Conservation (phyloP, 2,797 vertebrate species). For the Rhyacichthys aspro region DNA sequence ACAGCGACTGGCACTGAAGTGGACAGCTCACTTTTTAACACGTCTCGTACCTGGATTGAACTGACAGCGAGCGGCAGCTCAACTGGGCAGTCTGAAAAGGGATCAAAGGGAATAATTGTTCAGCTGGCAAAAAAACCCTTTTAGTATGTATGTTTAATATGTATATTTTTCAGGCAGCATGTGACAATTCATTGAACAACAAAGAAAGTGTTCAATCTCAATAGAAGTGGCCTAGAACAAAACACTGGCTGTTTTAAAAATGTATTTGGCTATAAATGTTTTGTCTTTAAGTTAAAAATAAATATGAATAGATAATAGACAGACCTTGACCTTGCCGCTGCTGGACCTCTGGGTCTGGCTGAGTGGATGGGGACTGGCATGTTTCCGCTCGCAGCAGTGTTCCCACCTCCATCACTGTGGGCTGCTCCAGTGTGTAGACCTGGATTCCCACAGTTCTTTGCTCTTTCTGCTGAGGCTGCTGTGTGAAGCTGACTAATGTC, state of each 20-base stretch:
- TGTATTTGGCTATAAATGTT: neutral
- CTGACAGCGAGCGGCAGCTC: conserved; percentile 80
- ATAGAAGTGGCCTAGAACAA: no score
- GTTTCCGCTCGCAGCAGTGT: conserved; percentile 74
- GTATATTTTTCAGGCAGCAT: neutral
- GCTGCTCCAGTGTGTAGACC: conserved; percentile 84
- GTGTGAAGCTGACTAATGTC: conserved; percentile 81
- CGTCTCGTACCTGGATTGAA: conserved; percentile 83
- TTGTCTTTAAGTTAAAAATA: neutral
- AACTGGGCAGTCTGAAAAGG: conserved; percentile 67
- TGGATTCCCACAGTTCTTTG: conserved; percentile 85
- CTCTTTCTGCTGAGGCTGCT: conserved; percentile 69
- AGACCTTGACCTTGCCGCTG: conserved; percentile 58
- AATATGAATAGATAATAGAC: conserved; percentile 2
- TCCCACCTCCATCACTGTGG: conserved; percentile 78
- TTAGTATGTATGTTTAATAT: no score
- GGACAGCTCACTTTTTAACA: conserved; percentile 82
- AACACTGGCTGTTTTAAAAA: neutral
- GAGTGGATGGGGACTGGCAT: conserved; percentile 63
- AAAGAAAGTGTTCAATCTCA: no score
- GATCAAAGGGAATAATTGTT: conserved; percentile 5
- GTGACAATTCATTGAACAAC: neutral
- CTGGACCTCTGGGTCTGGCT: conserved; percentile 37
- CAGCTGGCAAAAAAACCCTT: neutral
- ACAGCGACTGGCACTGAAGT: conserved; percentile 79